phyloP scores from a whole-genome alignment of 92 coral and sea anemone species.

The Phenganax subtilis region DNA sequence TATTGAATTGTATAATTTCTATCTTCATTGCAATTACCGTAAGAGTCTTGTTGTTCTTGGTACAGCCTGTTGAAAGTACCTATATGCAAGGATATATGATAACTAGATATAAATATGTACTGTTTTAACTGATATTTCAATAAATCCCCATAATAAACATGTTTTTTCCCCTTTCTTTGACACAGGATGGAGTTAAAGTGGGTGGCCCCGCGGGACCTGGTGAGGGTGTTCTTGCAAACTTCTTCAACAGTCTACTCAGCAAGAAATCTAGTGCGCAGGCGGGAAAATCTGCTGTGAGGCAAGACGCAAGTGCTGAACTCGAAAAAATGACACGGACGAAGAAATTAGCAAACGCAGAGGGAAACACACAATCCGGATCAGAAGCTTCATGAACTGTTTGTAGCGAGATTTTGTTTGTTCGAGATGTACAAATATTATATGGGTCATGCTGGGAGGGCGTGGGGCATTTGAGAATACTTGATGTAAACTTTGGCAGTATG shows the following conservation, averaged over 20 bases:
- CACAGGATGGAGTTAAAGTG: conserved; percentile 68
- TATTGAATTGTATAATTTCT: no score
- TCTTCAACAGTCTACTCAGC: conserved; percentile 90
- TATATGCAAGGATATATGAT: no score
- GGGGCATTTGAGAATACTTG: background rate
- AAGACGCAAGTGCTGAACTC: conserved; percentile 95
- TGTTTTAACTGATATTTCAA: background rate
- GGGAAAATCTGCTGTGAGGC: conserved; percentile 66
- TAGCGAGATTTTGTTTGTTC: background rate
- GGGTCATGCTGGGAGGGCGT: background rate
- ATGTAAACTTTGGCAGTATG: no score
- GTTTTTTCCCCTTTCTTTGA: background rate
- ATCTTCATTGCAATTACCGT: no score
- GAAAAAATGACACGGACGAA: conserved; percentile 93
- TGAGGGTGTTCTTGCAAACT: conserved; percentile 99
- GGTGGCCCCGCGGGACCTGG: conserved; percentile 65
- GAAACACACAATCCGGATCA: conserved; percentile 27
- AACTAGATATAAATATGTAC: no score
- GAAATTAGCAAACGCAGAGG: conserved; percentile 56
- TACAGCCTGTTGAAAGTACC: no score
- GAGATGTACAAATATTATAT: conserved; percentile 5
- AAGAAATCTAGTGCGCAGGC: conserved; percentile 70
- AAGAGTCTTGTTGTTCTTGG: no score
- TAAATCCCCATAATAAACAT: background rate
- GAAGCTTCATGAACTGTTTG: conserved; percentile 26